phyloP scores from a whole-genome alignment of 2,888 invertebrate species.

The Scrobipalpa costella region DNA sequence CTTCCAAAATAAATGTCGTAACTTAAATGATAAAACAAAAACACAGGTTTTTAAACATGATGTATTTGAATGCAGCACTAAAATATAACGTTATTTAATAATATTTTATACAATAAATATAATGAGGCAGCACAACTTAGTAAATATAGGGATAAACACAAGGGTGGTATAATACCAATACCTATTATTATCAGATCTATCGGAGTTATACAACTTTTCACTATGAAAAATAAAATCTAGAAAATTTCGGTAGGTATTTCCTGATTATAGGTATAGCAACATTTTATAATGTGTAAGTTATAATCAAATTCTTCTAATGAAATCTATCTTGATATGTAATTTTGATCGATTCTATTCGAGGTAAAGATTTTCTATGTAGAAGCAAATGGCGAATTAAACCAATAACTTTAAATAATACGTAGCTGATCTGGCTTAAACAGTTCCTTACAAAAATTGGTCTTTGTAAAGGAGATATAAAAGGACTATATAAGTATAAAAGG shows the following conservation, averaged over 20 bases:
- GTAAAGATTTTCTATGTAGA: too few relatives aligned
- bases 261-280: too few relatives aligned
- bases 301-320: too few relatives aligned
- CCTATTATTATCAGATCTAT: too few relatives aligned
- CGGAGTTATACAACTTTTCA: too few relatives aligned
- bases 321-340: too few relatives aligned
- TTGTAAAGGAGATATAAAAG: neutral
- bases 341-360: too few relatives aligned
- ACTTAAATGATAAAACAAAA: conserved; percentile 52
- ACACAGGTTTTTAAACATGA: conserved; percentile 60
- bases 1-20: conserved; percentile 80
- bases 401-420: neutral
- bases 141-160: neutral
- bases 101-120: conserved; percentile 57
- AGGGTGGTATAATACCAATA: neutral
- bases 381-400: conserved; percentile 25
- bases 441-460: conserved; percentile 1
- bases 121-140: conserved; percentile 40
- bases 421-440: neutral
- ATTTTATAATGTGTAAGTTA: too few relatives aligned
- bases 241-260: too few relatives aligned
- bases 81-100: conserved; percentile 66
- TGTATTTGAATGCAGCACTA: conserved; percentile 74
- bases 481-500: neutral
- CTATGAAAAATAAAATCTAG: too few relatives aligned